Evolutionary conservation across 1,140 invertebrate genomes (phyloP).

Genomic region (Drosophila obscura): DNA sequence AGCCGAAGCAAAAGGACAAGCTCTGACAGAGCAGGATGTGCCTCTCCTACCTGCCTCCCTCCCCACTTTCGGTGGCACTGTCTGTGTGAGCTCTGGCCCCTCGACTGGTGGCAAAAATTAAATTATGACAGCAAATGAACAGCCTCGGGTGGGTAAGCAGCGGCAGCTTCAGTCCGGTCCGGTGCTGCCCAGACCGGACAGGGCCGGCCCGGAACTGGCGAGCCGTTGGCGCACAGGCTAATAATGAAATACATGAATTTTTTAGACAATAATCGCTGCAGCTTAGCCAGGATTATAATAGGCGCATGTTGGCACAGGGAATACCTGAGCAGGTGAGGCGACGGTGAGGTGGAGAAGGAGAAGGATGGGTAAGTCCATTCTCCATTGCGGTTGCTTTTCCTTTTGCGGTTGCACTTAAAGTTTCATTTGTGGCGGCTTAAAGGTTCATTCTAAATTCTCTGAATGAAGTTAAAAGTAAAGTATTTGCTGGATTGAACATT

Average conservation of each 20-base stretch:
- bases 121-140: conserved; percentile 81
- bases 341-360: too few relatives aligned
- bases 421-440: background rate
- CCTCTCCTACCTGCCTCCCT: conserved; percentile 12
- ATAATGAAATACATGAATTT: conserved; percentile 83
- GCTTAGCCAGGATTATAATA: conserved; percentile 74
- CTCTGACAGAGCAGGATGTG: conserved; percentile 42
- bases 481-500: conserved; percentile 2
- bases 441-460: background rate
- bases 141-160: conserved; percentile 46
- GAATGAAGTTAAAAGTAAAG: background rate
- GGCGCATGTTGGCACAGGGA: conserved; percentile 33
- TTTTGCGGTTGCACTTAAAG: conserved; percentile 22
- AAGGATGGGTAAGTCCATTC: background rate
- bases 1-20: conserved; percentile 34
- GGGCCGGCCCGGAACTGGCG: conserved; percentile 57
- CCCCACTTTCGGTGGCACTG: conserved; percentile 4
- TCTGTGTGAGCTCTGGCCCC: conserved; percentile 34
- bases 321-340: conserved; percentile 13
- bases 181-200: background rate
- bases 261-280: conserved; percentile 77
- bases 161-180: background rate
- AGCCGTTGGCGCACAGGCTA: conserved; percentile 52
- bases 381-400: conserved; percentile 9
- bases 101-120: conserved; percentile 74